Evolutionary conservation across 2,113 vertebrate species (phyloP).

Genomic region (Malurus alboscapulatus): DNA sequence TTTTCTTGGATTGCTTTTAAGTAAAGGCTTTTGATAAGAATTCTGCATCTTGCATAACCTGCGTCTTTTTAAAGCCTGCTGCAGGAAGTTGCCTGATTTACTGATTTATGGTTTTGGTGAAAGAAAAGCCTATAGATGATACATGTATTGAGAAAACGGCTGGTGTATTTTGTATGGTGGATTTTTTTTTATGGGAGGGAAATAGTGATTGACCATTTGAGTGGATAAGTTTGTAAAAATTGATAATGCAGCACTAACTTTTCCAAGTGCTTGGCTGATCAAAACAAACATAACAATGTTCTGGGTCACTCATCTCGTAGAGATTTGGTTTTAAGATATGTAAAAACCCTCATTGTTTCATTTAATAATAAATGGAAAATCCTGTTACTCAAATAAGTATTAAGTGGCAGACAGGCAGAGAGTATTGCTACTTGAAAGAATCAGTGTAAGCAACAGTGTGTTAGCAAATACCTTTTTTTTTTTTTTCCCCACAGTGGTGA

Average conservation of each 20-base stretch:
- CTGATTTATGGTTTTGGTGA: not conserved
- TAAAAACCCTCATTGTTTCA: not conserved
- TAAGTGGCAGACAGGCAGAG: not conserved
- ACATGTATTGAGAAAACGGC: not conserved
- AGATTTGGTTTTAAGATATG: not conserved
- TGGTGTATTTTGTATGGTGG: not conserved
- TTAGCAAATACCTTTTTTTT: not conserved
- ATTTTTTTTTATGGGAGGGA: not conserved
- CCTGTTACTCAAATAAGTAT: not conserved
- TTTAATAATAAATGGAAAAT: not conserved
- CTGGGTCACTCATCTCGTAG: not conserved
- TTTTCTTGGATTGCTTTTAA: not conserved
- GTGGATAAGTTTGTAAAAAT: not conserved
- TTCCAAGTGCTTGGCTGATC: not conserved
- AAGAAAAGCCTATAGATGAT: not conserved
- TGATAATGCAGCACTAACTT: not conserved
- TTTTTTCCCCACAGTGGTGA: not conserved
- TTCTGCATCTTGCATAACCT: not conserved
- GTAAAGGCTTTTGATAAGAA: not conserved
- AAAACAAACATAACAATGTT: rapidly evolving
- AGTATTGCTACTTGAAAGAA: not conserved
- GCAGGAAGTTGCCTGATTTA: not conserved
- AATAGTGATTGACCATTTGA: not conserved
- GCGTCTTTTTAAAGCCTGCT: not conserved
- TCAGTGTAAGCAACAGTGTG: not conserved